Conservation (phyloP, 2,797 vertebrate species). For the Sarcoramphus papa region DNA sequence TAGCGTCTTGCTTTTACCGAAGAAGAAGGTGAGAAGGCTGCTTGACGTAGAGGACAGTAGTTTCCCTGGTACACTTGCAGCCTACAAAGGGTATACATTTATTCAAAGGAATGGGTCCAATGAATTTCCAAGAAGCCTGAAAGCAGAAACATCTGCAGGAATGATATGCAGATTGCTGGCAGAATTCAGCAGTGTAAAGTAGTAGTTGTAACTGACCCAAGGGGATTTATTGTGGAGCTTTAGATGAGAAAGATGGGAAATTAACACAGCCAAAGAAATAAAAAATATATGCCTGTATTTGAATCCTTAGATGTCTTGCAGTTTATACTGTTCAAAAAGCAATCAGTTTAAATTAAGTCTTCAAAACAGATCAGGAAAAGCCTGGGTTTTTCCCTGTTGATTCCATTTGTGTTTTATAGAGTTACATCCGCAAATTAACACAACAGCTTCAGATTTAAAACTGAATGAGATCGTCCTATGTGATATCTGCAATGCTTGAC, state of each 20-base stretch:
- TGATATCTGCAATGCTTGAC: not conserved
- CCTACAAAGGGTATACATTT: not conserved
- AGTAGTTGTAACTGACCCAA: slow-evolving; percentile 56
- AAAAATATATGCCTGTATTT: not conserved
- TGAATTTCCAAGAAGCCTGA: slow-evolving; percentile 62
- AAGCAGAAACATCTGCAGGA: slow-evolving; percentile 72
- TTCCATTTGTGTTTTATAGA: not conserved
- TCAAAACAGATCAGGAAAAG: slow-evolving; percentile 1
- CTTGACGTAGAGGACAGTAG: not conserved
- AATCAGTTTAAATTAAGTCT: slow-evolving; percentile 7
- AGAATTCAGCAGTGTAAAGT: slow-evolving; percentile 66
- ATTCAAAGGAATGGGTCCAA: slow-evolving; percentile 28
- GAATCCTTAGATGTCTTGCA: not conserved
- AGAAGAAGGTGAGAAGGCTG: not conserved
- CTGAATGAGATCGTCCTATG: not conserved
- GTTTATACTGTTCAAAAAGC: slow-evolving; percentile 1
- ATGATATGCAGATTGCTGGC: slow-evolving; percentile 67
- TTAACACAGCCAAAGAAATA: slow-evolving; percentile 33
- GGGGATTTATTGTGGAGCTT: slow-evolving; percentile 54
- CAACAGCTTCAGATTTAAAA: not conserved
- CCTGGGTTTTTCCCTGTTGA: not conserved
- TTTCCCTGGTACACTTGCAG: not conserved
- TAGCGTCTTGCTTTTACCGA: slow-evolving; percentile 5
- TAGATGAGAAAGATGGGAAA: slow-evolving; percentile 50
- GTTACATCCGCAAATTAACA: not conserved